Percentiles rank a stretch among this genome's conserved stretches.
These are phyloP conservation scores for Masticophis lateralis DNA, from an alignment of 2,797 vertebrate species.

Conservation along the genomic window DNA sequence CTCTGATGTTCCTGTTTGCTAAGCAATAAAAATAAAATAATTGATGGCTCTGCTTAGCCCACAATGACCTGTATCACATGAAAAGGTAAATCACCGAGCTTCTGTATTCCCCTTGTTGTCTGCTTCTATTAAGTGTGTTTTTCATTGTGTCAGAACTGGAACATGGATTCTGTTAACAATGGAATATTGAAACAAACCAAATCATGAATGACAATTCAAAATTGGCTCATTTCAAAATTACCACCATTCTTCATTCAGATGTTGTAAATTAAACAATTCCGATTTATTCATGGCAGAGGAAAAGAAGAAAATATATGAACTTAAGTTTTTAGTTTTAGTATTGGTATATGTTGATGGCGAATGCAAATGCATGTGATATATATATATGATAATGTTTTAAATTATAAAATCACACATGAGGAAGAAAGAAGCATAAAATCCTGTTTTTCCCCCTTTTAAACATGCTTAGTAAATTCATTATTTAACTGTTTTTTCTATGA, in stretches of 20 bases:
- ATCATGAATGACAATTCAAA: background rate
- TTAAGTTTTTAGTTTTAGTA: background rate
- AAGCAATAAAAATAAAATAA: background rate
- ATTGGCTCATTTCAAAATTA: background rate
- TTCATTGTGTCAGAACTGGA: background rate
- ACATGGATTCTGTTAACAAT: background rate
- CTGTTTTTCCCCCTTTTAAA: background rate
- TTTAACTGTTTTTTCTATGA: background rate
- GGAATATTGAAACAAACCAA: background rate
- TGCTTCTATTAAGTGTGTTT: background rate
- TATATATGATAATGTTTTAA: background rate
- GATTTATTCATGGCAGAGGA: background rate
- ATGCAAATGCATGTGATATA: background rate
- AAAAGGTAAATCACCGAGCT: background rate
- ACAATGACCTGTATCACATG: background rate
- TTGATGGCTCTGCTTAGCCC: background rate
- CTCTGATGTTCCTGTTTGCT: background rate
- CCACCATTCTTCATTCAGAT: background rate
- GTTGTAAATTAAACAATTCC: background rate
- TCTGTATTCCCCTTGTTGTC: background rate
- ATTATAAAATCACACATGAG: background rate
- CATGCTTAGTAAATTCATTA: background rate
- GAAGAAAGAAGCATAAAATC: background rate
- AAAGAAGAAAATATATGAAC: background rate
- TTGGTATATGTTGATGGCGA: background rate